These are phyloP conservation scores for Phyllopteryx taeniolatus DNA, from an alignment of 2,113 vertebrate genomes.

Conservation along the genomic window DNA sequence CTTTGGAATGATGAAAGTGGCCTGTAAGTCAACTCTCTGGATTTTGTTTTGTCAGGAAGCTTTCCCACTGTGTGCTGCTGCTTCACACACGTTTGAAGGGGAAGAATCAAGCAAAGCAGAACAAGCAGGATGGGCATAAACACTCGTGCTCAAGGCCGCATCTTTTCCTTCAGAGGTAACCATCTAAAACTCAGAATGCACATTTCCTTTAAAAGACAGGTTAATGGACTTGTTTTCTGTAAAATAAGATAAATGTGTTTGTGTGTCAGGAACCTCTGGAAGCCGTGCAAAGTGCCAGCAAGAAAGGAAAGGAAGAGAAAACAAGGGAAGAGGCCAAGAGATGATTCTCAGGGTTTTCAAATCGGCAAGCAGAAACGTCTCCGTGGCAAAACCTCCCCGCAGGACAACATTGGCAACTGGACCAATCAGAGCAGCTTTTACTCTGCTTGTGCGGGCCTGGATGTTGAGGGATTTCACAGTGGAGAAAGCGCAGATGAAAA, in stretches of 20 bases:
- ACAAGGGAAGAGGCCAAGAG: slow-evolving; percentile 28
- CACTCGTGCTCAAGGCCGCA: slow-evolving; percentile 38
- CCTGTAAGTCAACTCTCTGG: too few relatives aligned
- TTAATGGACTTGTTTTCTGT: background rate
- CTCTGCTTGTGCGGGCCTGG: background rate
- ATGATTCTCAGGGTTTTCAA: background rate
- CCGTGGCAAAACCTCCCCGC: background rate
- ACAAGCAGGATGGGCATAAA: background rate
- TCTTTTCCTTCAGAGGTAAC: slow-evolving; percentile 51
- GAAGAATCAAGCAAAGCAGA: background rate
- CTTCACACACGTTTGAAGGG: background rate
- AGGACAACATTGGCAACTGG: fast-evolving
- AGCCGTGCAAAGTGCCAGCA: background rate
- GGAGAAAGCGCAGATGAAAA: background rate
- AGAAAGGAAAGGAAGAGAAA: slow-evolving; percentile 25
- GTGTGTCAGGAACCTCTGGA: slow-evolving; percentile 43
- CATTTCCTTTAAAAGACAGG: background rate
- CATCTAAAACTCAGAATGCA: background rate
- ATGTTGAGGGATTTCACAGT: background rate
- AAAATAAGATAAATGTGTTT: background rate
- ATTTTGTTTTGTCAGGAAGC: slow-evolving; percentile 37
- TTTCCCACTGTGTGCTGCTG: background rate
- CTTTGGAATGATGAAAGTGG: background rate
- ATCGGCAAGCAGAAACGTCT: slow-evolving; percentile 34
- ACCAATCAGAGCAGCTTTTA: background rate